phyloP scores from a whole-genome alignment of 2,888 invertebrate species.

The Limnephilus lunatus region DNA sequence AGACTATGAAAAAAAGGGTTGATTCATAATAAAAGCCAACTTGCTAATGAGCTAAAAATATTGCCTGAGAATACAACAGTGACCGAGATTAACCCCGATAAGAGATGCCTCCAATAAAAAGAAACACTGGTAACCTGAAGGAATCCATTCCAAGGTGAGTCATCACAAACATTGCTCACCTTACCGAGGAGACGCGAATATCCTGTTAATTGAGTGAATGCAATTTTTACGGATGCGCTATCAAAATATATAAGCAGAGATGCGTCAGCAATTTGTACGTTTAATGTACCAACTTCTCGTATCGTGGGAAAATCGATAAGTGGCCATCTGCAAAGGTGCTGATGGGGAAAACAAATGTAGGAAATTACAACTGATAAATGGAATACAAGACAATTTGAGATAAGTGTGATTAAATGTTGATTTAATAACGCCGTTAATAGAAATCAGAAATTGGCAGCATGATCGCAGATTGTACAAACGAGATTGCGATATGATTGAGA shows the following conservation, averaged over 20 bases:
- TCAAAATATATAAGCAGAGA: neutral
- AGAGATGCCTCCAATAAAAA: neutral
- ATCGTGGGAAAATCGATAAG: conserved; percentile 2
- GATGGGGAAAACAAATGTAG: neutral
- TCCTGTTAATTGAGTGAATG: conserved; percentile 3
- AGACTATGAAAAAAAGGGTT: neutral
- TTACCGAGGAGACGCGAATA: neutral
- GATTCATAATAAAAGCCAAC: too few species aligned
- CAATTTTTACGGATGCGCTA: neutral
- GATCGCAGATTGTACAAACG: neutral
- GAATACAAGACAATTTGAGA: neutral
- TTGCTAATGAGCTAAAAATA: neutral
- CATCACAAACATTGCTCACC: neutral
- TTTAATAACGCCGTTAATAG: neutral
- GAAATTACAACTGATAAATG: neutral
- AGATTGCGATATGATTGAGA: neutral
- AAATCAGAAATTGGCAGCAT: neutral
- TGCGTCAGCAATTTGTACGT: conserved; percentile 5
- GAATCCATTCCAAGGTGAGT: neutral
- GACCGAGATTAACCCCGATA: neutral
- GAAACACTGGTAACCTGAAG: neutral
- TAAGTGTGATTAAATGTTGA: neutral
- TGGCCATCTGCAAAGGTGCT: neutral
- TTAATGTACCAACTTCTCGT: neutral
- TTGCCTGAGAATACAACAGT: neutral